These are phyloP conservation scores for Tricholaema leucomelas DNA, from an alignment of 2,113 vertebrate genomes.

Conservation along the genomic window DNA sequence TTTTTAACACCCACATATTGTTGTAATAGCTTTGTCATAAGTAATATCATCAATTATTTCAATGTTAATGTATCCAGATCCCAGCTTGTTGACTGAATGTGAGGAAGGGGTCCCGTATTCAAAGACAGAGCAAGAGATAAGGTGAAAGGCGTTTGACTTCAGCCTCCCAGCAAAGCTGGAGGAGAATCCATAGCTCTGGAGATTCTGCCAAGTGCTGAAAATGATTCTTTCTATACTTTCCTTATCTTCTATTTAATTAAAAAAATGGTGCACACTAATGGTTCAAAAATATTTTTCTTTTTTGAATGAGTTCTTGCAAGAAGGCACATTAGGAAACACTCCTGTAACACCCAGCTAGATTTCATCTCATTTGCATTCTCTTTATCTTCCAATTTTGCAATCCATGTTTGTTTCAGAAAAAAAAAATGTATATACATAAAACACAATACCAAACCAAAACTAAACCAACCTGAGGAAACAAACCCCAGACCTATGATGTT, in stretches of 20 bases:
- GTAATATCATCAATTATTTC: neutral
- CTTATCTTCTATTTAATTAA: neutral
- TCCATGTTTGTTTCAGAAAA: neutral
- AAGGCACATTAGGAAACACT: neutral
- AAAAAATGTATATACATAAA: too few relatives aligned
- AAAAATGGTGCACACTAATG: neutral
- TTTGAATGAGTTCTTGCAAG: neutral
- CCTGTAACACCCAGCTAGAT: neutral
- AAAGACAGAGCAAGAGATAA: neutral
- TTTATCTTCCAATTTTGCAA: conserved; percentile 32
- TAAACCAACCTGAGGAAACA: neutral
- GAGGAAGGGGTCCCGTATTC: neutral
- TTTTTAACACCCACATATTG: neutral
- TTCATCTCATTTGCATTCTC: conserved; percentile 5
- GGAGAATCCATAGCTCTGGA: neutral
- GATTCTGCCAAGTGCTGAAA: neutral
- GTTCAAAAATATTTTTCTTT: neutral
- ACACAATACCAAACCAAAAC: too few relatives aligned
- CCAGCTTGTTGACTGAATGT: neutral
- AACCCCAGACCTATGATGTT: neutral
- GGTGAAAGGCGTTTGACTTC: neutral
- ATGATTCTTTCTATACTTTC: neutral
- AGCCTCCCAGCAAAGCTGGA: neutral
- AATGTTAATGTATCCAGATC: neutral
- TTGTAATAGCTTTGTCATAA: conserved; percentile 9